These are phyloP conservation scores for Auanema sp. DNA, from an alignment of 2,888 invertebrate species.

Conservation along the genomic window DNA sequence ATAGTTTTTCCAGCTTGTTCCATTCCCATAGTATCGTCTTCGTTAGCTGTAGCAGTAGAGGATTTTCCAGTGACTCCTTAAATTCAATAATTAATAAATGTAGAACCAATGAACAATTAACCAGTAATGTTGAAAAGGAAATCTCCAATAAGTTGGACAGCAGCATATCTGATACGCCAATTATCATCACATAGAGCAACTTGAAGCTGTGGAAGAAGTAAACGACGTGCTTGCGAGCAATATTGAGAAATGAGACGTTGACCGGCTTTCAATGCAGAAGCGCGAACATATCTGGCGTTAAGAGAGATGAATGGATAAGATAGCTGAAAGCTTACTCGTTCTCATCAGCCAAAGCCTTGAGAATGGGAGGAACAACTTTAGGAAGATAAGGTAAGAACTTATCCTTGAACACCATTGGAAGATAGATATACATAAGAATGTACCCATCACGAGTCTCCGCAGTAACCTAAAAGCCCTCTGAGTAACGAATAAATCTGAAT, in stretches of 20 bases:
- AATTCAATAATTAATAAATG: slow-evolving; percentile 1
- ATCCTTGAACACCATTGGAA: slow-evolving; percentile 92
- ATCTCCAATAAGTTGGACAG: slow-evolving; percentile 92
- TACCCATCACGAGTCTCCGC: slow-evolving; percentile 97
- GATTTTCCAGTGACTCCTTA: slow-evolving; percentile 89
- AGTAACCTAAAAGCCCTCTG: no score
- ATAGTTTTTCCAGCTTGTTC: slow-evolving; percentile 91
- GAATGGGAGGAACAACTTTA: slow-evolving; percentile 92
- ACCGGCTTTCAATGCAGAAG: slow-evolving; percentile 92
- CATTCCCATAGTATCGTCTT: slow-evolving; percentile 98
- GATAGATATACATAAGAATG: slow-evolving; percentile 99
- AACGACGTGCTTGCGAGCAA: slow-evolving; percentile 73
- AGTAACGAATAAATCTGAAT: neutral
- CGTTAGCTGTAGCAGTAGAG: slow-evolving; percentile 93
- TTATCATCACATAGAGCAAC: slow-evolving; percentile 93
- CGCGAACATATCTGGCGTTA: slow-evolving; percentile 77
- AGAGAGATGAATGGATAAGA: neutral
- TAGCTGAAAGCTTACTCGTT: slow-evolving; percentile 73
- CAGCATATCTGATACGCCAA: slow-evolving; percentile 91
- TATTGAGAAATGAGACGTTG: slow-evolving; percentile 94
- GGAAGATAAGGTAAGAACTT: slow-evolving; percentile 94
- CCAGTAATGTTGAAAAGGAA: slow-evolving; percentile 92
- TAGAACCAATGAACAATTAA: slow-evolving; percentile 29
- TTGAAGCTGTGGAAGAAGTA: slow-evolving; percentile 72
- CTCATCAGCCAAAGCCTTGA: slow-evolving; percentile 96